Conservation (phyloP, 2,113 vertebrate genomes). For the Corythornis madagascariensis region DNA sequence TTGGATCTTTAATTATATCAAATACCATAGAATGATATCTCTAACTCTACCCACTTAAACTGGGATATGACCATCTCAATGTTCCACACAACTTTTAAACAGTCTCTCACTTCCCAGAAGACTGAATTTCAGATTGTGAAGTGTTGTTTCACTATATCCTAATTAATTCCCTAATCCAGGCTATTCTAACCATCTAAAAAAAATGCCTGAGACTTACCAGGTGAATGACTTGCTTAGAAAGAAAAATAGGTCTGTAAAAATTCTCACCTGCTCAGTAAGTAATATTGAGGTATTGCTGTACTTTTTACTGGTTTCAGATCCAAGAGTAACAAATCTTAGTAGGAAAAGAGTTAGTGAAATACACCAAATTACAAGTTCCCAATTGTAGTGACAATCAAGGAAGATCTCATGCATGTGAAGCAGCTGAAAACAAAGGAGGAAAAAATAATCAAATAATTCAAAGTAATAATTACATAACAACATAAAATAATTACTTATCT, state of each 20-base stretch:
- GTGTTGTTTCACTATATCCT: not conserved
- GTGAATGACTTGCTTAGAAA: not conserved
- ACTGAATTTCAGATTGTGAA: not conserved
- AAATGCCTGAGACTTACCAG: not conserved
- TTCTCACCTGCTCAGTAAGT: conserved; percentile 94
- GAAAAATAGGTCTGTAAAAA: not conserved
- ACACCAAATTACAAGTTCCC: conserved; percentile 97
- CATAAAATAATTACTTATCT: not conserved
- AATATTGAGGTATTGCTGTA: conserved; percentile 99
- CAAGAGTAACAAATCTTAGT: conserved; percentile 95
- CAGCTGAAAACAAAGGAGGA: conserved; percentile 72
- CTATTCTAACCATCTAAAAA: not conserved
- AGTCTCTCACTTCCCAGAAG: not conserved
- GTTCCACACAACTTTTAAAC: not conserved
- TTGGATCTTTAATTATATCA: not conserved
- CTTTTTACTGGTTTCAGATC: conserved; percentile 98
- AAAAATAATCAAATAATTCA: not conserved
- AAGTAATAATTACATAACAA: not conserved
- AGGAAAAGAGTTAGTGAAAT: conserved; percentile 95
- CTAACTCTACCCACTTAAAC: not conserved
- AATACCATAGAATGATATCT: not conserved
- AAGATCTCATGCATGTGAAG: conserved; percentile 96
- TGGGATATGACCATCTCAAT: not conserved
- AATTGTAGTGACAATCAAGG: conserved; percentile 97
- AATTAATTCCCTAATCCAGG: not conserved